Evolutionary conservation across 2,797 vertebrate species (phyloP).

Genomic region (Balearica regulorum): DNA sequence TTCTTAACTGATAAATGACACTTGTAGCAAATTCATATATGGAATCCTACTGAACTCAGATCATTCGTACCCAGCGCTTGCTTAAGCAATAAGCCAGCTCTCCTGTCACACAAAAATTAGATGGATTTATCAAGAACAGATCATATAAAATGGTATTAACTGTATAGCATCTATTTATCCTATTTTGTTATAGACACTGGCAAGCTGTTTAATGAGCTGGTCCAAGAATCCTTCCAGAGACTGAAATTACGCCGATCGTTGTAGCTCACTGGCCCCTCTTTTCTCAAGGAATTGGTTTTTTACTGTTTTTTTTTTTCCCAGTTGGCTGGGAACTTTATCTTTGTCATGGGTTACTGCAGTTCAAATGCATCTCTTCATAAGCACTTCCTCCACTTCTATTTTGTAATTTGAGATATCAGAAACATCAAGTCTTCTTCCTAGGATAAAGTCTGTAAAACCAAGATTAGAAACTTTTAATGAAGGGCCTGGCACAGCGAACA

Average conservation of each 20-base stretch:
- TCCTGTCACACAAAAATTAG: neutral
- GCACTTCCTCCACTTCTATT: accelerated
- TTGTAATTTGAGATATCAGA: neutral
- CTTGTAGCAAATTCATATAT: neutral
- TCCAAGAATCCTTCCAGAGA: neutral
- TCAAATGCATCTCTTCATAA: neutral
- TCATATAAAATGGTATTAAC: neutral
- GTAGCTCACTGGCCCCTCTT: neutral
- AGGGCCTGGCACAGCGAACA: neutral
- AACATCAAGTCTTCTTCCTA: neutral
- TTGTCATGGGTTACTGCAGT: neutral
- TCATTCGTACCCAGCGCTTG: neutral
- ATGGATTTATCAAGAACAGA: neutral
- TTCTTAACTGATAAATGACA: neutral
- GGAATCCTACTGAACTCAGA: neutral
- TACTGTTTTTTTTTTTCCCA: neutral
- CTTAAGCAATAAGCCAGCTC: neutral
- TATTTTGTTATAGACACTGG: neutral
- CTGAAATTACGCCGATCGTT: neutral
- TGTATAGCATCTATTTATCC: neutral
- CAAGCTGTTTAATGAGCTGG: neutral
- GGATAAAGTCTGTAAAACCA: neutral
- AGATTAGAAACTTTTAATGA: neutral
- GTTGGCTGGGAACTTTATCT: neutral
- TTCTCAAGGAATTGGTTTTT: neutral